These are phyloP conservation scores for Oceanites oceanicus DNA, from an alignment of 2,113 vertebrate species.

Conservation along the genomic window DNA sequence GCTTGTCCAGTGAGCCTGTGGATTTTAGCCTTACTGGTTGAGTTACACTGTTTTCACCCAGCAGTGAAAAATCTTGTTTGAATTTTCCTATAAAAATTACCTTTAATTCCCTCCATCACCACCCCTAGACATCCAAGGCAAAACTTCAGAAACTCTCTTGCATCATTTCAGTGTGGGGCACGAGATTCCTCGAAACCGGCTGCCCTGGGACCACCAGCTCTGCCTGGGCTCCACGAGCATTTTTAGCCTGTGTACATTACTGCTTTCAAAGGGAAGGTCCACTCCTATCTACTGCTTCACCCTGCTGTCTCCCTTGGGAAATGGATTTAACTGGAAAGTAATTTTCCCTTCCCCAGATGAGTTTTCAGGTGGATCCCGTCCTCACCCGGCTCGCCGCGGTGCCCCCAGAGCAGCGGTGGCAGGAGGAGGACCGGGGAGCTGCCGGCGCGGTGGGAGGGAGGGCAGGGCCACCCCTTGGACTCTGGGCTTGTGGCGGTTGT, in stretches of 20 bases:
- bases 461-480: neutral
- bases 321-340: neutral
- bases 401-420: neutral
- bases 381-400: rapidly evolving
- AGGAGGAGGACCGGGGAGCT: neutral
- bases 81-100: neutral
- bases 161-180: neutral
- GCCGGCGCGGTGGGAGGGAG: neutral
- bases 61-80: neutral
- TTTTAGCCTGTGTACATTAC: rapidly evolving
- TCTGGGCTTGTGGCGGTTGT: neutral
- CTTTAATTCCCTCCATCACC: neutral
- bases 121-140: rapidly evolving
- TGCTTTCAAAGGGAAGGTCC: neutral
- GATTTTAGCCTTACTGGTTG: neutral
- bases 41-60: neutral
- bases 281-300: neutral
- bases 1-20: neutral
- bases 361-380: neutral
- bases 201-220: neutral
- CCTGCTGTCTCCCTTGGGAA: neutral
- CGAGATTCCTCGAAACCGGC: rapidly evolving
- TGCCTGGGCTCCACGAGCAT: neutral
- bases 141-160: neutral
- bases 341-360: neutral